Percentiles rank a stretch among this genome's conserved stretches.
Evolutionary conservation across 2,888 invertebrate genomes (phyloP).

Genomic region (Cataglyphis cursor): DNA sequence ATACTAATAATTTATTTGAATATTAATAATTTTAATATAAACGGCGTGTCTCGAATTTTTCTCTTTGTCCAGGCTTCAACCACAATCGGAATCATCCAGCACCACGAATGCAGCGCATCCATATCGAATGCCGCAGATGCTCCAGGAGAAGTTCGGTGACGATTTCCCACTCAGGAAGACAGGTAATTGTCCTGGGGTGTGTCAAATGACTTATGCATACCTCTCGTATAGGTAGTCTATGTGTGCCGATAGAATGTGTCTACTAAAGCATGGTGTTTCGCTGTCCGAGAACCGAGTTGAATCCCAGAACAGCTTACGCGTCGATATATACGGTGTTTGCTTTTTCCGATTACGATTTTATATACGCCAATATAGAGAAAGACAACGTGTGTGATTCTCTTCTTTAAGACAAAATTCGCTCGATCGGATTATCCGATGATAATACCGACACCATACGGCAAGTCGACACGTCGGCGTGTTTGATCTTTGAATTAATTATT

Average conservation of each 20-base stretch:
- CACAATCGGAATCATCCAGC: conserved; percentile 84
- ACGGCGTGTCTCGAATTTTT: neutral
- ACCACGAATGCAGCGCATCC: conserved; percentile 89
- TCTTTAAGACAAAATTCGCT: conserved; percentile 26
- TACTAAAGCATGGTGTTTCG: conserved; percentile 82
- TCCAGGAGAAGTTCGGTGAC: conserved; percentile 89
- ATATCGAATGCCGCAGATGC: conserved; percentile 90
- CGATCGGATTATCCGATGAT: conserved; percentile 16
- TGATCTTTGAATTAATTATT: conserved; percentile 8
- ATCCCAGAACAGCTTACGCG: conserved; percentile 43
- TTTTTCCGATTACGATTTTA: conserved; percentile 20
- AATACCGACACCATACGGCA: neutral
- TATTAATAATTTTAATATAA: conserved; percentile 23
- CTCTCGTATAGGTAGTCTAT: conserved; percentile 70
- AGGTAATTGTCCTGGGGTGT: conserved; percentile 89
- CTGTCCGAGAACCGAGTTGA: conserved; percentile 59
- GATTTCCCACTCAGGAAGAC: conserved; percentile 98
- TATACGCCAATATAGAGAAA: neutral
- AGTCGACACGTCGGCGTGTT: conserved; percentile 2
- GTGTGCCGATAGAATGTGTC: conserved; percentile 83
- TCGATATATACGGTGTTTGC: conserved; percentile 36
- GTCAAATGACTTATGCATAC: conserved; percentile 63
- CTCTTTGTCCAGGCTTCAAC: conserved; percentile 81
- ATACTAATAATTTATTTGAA: neutral
- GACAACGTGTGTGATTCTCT: neutral